These are phyloP conservation scores for Pandemis corylana DNA, from an alignment of 2,888 invertebrate genomes.

Conservation along the genomic window DNA sequence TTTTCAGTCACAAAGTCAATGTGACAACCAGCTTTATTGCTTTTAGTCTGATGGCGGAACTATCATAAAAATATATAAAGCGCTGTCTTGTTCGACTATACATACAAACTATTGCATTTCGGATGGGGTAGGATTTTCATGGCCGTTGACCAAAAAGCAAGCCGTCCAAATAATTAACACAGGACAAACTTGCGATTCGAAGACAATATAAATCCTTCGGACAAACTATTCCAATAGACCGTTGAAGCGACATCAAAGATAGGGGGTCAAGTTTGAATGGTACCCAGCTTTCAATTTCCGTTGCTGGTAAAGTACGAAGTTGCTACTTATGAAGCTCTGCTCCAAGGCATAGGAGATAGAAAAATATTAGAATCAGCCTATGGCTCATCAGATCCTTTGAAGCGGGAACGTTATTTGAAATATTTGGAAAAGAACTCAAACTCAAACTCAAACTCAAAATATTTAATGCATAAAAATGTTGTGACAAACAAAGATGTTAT, in stretches of 20 bases:
- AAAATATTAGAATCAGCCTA: not conserved
- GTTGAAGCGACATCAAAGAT: conserved; percentile 40
- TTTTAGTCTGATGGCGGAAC: too few species aligned
- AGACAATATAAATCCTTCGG: conserved; percentile 26
- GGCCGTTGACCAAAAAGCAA: not conserved
- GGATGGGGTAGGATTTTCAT: not conserved
- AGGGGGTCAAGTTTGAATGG: conserved; percentile 55
- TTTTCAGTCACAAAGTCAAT: too few species aligned
- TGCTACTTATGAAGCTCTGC: conserved; percentile 27
- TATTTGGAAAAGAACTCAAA: too few species aligned
- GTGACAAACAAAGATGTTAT: too few species aligned
- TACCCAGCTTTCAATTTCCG: conserved; percentile 64
- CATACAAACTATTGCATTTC: too few species aligned
- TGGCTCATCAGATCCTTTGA: not conserved
- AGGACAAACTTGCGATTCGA: not conserved
- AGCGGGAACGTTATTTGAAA: too few species aligned
- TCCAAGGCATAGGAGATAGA: conserved; percentile 6
- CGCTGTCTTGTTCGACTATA: too few species aligned
- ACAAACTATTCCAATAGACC: conserved; percentile 37
- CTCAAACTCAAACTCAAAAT: too few species aligned
- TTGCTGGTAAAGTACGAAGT: conserved; percentile 43
- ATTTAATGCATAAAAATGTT: too few species aligned
- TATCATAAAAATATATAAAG: too few species aligned
- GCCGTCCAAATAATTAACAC: conserved; percentile 15
- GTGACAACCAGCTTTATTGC: too few species aligned